These are phyloP conservation scores for Gryllus longicercus DNA, from an alignment of 2,888 invertebrate genomes.

Conservation along the genomic window DNA sequence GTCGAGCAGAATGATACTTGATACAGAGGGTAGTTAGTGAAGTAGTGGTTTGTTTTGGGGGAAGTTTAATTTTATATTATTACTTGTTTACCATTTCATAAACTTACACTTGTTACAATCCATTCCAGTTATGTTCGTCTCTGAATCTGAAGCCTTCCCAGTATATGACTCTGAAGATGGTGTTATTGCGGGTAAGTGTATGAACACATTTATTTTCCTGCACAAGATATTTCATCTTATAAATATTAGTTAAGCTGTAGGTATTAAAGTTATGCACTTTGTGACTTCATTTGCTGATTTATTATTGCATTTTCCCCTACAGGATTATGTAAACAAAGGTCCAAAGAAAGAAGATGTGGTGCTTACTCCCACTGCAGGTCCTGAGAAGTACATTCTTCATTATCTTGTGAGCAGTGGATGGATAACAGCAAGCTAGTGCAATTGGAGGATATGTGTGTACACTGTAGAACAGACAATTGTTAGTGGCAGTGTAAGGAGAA, in stretches of 20 bases:
- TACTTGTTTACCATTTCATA: too few species aligned
- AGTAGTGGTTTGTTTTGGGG: too few species aligned
- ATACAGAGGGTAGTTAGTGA: too few species aligned
- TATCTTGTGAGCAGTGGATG: conserved; percentile 57
- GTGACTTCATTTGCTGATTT: conserved; percentile 21
- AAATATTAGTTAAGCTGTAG: too few species aligned
- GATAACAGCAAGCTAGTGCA: conserved; percentile 48
- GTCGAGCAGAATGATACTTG: too few species aligned
- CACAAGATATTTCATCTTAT: too few species aligned
- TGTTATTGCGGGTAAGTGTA: conserved; percentile 66
- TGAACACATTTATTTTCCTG: neutral
- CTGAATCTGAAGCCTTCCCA: conserved; percentile 81
- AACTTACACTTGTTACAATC: neutral
- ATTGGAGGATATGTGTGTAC: too few species aligned
- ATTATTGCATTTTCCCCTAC: conserved; percentile 30
- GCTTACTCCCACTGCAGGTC: conserved; percentile 52
- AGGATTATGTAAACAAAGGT: conserved; percentile 49
- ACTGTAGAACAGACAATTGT: too few species aligned
- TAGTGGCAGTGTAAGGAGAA: too few species aligned
- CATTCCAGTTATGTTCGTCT: conserved; percentile 65
- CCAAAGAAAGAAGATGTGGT: conserved; percentile 40
- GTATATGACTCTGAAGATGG: conserved; percentile 84
- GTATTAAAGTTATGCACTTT: too few species aligned
- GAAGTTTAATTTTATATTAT: too few species aligned
- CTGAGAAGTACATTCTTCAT: conserved; percentile 54